Evolutionary conservation across 1,140 invertebrate genomes (phyloP), one percentile per base, ranked within the genome.

Genomic region (Myzus persicae): DNA sequence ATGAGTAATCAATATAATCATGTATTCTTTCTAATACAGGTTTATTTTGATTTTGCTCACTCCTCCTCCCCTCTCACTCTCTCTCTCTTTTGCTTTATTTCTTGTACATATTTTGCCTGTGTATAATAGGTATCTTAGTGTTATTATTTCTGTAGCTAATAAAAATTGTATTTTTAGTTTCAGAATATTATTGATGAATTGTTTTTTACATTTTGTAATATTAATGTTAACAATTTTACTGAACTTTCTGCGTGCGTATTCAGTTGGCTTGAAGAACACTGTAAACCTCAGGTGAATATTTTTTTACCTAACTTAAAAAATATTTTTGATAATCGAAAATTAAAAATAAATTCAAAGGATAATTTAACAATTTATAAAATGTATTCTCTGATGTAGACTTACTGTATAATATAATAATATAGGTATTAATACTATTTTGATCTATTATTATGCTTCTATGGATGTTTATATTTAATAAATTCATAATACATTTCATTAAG

Each of bases 211-310:
- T 99, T 99, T 95, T 97, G 97, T 94, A 97, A 96, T 85, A 97
- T 99, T 94, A 98, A 98, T 22, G 98, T 98, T 90, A 97, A 97
- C 89, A 99, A 99, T 95, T 99, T 99, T 95, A 96, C 97, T 36
- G 98, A 99, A 95, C 96, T 99, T 84, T 99, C 98, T 24, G 98
- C 97, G 7, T 98, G 98, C 94, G 98, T 99, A 5, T 99, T 99
- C 95, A 98, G 97, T 94, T 99, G 99, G 99, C 95, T 99, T 44
- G 99, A 99, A 95, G 98, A 99, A 95, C 98, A 99, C 95, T 99
- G 99, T 95, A 99, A 99, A 96, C 99, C 99, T 54, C 98, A 99
- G 94, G 93, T 94, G 89, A 76, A 90, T 54, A 44, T 40, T 89
- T 59, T 36, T 38, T 42, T 82, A 20, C 38, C 18, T 36, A 20